Evolutionary conservation across 2,797 vertebrate genomes (phyloP), one percentile per base, ranked within the genome.

Genomic region (Yasuhikotakia modesta): DNA sequence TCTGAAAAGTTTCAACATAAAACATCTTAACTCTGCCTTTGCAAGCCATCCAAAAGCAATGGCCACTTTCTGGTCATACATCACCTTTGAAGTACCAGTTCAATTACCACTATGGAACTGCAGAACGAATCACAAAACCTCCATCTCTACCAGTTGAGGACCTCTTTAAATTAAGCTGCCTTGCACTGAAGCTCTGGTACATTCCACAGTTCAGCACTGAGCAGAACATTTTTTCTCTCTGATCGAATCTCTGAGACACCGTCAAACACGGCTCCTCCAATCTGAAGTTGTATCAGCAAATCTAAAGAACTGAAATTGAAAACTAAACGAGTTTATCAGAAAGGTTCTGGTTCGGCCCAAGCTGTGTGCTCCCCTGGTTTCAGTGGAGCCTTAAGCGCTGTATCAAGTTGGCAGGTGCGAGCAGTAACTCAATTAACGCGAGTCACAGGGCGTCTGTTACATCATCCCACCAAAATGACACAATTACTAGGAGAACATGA

Each of bases 371-470:
- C 57, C 61, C 46, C 50, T n/a, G 2, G 2, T 67, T 63, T 64
- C 32, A 63, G 39, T 6, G 17, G 8, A 17, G 21, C 46, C 52
- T 68, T 58, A 64, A 69, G 16, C 45, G 32, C 8, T 4, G 32
- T 55, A 32, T 61, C 61, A 43, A 46, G 68, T 50, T 63, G 76
- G 61, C 55, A 73, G 53, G 69, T 58, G 55, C 65, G 43, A 73
- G 21, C 11, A 14, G 32, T 73, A 69, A 82, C 57, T 79, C 75
- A 45, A 75, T 76, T 81, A 86, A 12, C 32, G 52, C 1, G 14
- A 74, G n/a, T 69, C 70, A 32, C 65, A 45, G 48, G 65, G 55
- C 57, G 53, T 77, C 65, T 60, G 67, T 55, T 55, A 65, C 27
- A 63, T 68, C 69, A 68, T 35, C 74, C 46, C 24, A 48, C 66